Evolutionary conservation across 2,888 invertebrate species (phyloP), one percentile per base, ranked within the genome.

Genomic region (Carabus problematicus): DNA sequence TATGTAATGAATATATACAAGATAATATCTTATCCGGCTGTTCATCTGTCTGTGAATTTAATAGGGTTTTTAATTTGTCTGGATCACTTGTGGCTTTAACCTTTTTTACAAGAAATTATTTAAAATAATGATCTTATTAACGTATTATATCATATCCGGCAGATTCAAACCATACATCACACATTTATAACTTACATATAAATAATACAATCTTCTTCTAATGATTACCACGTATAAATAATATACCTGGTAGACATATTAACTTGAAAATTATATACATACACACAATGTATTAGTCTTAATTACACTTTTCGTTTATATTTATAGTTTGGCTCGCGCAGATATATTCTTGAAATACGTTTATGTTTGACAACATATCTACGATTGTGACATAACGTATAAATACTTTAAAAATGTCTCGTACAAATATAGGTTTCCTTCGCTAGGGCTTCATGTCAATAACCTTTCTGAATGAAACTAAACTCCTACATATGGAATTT

Each of bases 111-210:
- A 67, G 60, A 67, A 67, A 60, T 67, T 67, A 66, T 66, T 67
- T 67, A 19, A 67, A 67, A 67, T 67, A 67, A 67, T 67, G 67
- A 67, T 60, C 67, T 67, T 67, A 67, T 67, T 67, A 67, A 67
- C 64, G 58, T 19, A 60, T 67, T 60, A 59, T 67, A 67, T 67
- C 67, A 60, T 45, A 52, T 67, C 67, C 67, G 67, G 67, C 54
- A 18, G 49, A 39, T 59, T 63, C 52, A 49, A 41, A 63, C 49
- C 67, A 67, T 67, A 67, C 52, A 58, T 64, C 59, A 67, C 67
- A 58, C 49, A 67, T 67, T 59, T 67, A 67, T 52, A 52, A 16
- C 3, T 52, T 52, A 18, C 16, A 9, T 16, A 49, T 49, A 52
- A 12, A n/a, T 52, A 14, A 14, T 19, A 12, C 16, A 52, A 52